Conservation (phyloP, 2,797 vertebrate species). For the Kryptolebias ocellatus region DNA sequence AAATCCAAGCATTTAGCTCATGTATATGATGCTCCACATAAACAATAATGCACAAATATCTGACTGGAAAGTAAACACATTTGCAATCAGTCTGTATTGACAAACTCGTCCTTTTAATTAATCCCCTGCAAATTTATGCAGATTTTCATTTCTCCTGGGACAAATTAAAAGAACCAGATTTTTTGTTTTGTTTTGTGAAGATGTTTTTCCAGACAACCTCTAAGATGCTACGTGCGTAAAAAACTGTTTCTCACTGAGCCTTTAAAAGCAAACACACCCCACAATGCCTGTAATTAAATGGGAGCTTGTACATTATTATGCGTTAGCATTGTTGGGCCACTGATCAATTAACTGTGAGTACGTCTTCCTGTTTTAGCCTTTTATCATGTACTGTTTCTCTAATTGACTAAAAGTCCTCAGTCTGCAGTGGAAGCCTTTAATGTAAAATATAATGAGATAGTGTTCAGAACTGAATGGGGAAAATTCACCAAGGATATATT, state of each 20-base stretch:
- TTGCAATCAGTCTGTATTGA: no score
- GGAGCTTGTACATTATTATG: slow-evolving; percentile 49
- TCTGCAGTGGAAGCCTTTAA: slow-evolving; percentile 26
- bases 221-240: slow-evolving; percentile 16
- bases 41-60: no score
- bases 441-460: slow-evolving; percentile 26
- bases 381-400: slow-evolving; percentile 44
- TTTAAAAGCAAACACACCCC: slow-evolving; percentile 10
- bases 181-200: not conserved
- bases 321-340: slow-evolving; percentile 42
- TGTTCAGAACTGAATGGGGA: slow-evolving; percentile 26
- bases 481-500: not conserved
- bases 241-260: slow-evolving; percentile 10
- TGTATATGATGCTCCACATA: no score
- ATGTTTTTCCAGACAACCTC: slow-evolving; percentile 23
- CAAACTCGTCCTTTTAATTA: slow-evolving; percentile 11
- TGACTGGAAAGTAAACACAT: no score
- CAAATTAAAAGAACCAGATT: slow-evolving; percentile 33
- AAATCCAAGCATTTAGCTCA: no score
- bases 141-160: slow-evolving; percentile 17
- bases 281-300: slow-evolving; percentile 47
- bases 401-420: slow-evolving; percentile 44
- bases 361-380: slow-evolving; percentile 43
- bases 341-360: slow-evolving; percentile 58
- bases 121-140: slow-evolving; percentile 28